Evolutionary conservation across 2,888 invertebrate species (phyloP).

Genomic region (Bedellia somnulentella): DNA sequence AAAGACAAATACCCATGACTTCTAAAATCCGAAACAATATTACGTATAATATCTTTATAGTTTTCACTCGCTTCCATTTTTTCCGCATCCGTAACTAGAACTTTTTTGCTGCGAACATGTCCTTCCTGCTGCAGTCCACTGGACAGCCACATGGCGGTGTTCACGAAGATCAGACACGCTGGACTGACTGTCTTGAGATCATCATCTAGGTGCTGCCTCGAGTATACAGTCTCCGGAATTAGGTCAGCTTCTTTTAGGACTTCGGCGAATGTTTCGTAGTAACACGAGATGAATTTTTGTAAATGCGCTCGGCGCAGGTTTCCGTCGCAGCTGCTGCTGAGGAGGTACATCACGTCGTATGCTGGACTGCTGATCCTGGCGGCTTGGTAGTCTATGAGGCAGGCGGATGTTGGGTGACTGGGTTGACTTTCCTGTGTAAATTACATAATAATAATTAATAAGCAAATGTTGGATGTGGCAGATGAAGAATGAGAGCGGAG

Average conservation of each 20-base stretch:
- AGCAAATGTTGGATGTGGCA: too few species aligned
- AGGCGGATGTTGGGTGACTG: conserved; percentile 27
- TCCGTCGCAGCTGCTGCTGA: conserved; percentile 29
- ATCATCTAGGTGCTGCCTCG: conserved; percentile 21
- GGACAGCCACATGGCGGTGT: conserved; percentile 39
- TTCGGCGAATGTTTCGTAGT: conserved; percentile 25
- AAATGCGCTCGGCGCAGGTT: conserved; percentile 21
- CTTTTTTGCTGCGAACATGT: conserved; percentile 34
- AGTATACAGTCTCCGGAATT: conserved; percentile 19
- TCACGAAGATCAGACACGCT: conserved; percentile 35
- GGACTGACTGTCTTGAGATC: conserved; percentile 34
- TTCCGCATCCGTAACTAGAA: conserved; percentile 22
- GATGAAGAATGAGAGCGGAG: neutral
- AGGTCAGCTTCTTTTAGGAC: conserved; percentile 16
- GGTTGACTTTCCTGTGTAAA: too few species aligned
- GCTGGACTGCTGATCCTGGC: conserved; percentile 32
- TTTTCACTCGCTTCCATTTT: conserved; percentile 19
- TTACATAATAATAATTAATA: too few species aligned
- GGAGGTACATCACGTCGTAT: conserved; percentile 34
- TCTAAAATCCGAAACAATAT: conserved; percentile 32
- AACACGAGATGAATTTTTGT: conserved; percentile 21
- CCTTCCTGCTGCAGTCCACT: conserved; percentile 43
- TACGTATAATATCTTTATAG: conserved; percentile 25
- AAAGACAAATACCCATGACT: conserved; percentile 23
- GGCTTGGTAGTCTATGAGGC: conserved; percentile 46